Conservation (phyloP, 1,140 invertebrate species). For the Maconellicoccus hirsutus region DNA sequence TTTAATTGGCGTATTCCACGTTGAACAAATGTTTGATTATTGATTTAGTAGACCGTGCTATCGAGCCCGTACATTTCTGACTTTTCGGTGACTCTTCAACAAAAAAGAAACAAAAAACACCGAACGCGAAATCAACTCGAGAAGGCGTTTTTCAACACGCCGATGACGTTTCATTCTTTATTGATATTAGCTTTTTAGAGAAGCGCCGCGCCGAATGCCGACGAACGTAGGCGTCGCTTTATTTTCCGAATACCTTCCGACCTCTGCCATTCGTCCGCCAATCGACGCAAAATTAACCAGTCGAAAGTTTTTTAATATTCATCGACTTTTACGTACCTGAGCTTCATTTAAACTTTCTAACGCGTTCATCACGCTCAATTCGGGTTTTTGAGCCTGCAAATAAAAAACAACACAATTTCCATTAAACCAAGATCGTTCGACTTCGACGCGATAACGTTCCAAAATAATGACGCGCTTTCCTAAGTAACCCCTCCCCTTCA, state of each 20-base stretch:
- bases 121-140: constrained; percentile 6
- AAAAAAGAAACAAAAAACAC: background rate
- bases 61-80: background rate
- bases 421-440: too few relatives aligned
- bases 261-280: too few relatives aligned
- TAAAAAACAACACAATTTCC: constrained; percentile 31
- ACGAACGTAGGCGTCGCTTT: too few relatives aligned
- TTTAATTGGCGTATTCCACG: background rate
- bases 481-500: too few relatives aligned
- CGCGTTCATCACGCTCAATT: constrained; percentile 89
- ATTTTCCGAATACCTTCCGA: too few relatives aligned
- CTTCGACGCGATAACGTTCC: too few relatives aligned
- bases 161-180: background rate
- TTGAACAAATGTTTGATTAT: constrained; percentile 1
- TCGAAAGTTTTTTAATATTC: too few relatives aligned
- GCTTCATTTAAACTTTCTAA: constrained; percentile 85
- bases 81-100: background rate
- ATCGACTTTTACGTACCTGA: constrained; percentile 44
- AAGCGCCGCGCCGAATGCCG: too few relatives aligned
- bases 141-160: background rate
- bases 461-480: too few relatives aligned
- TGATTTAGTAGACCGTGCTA: background rate
- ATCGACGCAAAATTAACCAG: background rate
- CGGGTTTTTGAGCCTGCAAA: constrained; percentile 75
- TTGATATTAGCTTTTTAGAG: background rate